phyloP scores from a whole-genome alignment of 2,113 vertebrate genomes.

The Phoenicopterus ruber region DNA sequence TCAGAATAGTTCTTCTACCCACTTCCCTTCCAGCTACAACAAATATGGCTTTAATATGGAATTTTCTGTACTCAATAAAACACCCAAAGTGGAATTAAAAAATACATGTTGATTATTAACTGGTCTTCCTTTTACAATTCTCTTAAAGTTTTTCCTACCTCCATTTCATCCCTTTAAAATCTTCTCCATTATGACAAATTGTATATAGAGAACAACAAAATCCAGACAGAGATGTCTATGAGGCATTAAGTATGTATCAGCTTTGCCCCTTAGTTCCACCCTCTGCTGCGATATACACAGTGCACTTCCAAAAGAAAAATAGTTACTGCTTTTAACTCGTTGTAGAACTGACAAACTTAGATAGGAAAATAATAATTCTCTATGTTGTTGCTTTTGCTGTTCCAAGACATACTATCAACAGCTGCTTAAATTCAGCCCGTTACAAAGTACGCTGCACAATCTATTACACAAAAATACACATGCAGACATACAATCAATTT shows the following conservation, averaged over 20 bases:
- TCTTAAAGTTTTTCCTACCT: background rate
- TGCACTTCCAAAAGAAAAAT: background rate
- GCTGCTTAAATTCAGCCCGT: background rate
- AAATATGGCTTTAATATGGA: background rate
- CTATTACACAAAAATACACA: background rate
- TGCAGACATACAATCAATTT: background rate
- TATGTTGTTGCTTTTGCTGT: background rate
- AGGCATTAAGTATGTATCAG: background rate
- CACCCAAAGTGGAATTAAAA: background rate
- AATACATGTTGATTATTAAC: background rate
- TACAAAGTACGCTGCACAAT: background rate
- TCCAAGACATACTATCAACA: background rate
- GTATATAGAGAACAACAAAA: background rate
- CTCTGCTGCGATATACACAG: background rate
- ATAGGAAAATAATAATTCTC: slow-evolving; percentile 20
- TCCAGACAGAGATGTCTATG: background rate
- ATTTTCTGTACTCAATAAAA: background rate
- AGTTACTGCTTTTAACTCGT: background rate
- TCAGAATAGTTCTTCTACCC: background rate
- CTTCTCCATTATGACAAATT: background rate
- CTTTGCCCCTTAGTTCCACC: background rate
- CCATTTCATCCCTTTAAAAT: background rate
- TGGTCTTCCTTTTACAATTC: background rate
- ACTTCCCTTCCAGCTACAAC: background rate
- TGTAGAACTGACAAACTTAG: background rate